Percentiles rank a stretch among this genome's conserved stretches.
Evolutionary conservation across 2,797 vertebrate species (phyloP).

Genomic region (Aplochiton taeniatus): DNA sequence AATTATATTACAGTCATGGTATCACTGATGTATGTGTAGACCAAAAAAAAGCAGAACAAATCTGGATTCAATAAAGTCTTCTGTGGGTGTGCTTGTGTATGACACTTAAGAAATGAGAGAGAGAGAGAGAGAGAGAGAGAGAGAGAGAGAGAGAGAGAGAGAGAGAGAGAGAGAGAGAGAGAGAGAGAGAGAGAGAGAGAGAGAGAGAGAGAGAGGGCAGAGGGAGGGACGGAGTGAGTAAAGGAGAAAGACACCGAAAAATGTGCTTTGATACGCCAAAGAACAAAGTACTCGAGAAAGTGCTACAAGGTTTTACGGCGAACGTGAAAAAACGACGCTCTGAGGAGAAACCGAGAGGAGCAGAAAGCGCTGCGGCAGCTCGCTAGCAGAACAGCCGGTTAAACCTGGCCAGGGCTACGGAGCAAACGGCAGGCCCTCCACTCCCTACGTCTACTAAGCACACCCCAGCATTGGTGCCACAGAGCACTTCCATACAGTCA

Average conservation of each 20-base stretch:
- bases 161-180: too few species aligned
- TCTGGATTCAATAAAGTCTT: slow-evolving; percentile 63
- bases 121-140: slow-evolving; percentile 15
- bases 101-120: background rate
- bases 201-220: slow-evolving; percentile 17
- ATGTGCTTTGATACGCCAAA: slow-evolving; percentile 54
- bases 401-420: slow-evolving; percentile 53
- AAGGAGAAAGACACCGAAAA: slow-evolving; percentile 15
- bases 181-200: slow-evolving; percentile 16
- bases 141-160: slow-evolving; percentile 21
- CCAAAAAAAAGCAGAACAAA: slow-evolving; percentile 55
- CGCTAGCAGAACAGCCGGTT: slow-evolving; percentile 61
- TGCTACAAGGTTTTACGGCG: slow-evolving; percentile 46
- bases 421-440: background rate
- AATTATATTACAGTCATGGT: slow-evolving; percentile 72
- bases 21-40: slow-evolving; percentile 65
- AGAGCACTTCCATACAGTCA: too few species aligned
- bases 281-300: slow-evolving; percentile 49
- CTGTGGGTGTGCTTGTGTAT: slow-evolving; percentile 35
- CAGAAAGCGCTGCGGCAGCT: slow-evolving; percentile 51
- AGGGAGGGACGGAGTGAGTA: background rate
- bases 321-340: slow-evolving; percentile 48
- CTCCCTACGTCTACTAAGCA: too few species aligned
- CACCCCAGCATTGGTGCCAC: too few species aligned
- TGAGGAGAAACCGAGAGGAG: slow-evolving; percentile 45